Conservation (phyloP, 2,113 vertebrate species). For the Cephalopholis sonnerati region DNA sequence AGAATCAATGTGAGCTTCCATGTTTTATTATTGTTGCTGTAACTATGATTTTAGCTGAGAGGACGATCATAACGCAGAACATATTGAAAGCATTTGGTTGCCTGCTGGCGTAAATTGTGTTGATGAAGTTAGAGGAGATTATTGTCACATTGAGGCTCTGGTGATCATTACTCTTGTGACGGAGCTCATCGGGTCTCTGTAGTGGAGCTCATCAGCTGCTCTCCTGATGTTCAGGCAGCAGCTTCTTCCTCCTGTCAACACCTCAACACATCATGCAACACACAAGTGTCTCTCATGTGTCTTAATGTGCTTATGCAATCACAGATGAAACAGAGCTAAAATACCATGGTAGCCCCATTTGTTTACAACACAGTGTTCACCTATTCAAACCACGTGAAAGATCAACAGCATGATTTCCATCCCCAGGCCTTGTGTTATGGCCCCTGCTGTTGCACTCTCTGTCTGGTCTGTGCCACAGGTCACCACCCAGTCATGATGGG, state of each 20-base stretch:
- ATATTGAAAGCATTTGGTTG: constrained; percentile 74
- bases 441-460: constrained; percentile 38
- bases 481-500: constrained; percentile 65
- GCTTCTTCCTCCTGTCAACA: constrained; percentile 10
- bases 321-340: constrained; percentile 13
- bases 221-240: constrained; percentile 60
- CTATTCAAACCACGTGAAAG: constrained; percentile 6
- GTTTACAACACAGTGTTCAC: background rate
- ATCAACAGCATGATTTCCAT: constrained; percentile 14
- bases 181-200: constrained; percentile 60
- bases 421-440: background rate
- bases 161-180: constrained; percentile 77
- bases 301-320: constrained; percentile 10
- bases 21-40: constrained; percentile 77
- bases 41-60: constrained; percentile 77
- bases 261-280: constrained; percentile 22
- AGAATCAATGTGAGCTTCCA: constrained; percentile 67
- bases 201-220: constrained; percentile 58
- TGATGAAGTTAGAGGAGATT: constrained; percentile 83
- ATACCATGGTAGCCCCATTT: background rate
- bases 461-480: constrained; percentile 62
- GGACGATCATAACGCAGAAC: constrained; percentile 61
- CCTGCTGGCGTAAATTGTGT: constrained; percentile 72
- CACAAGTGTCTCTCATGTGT: constrained; percentile 39
- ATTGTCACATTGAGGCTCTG: constrained; percentile 75